These are phyloP conservation scores for Ormyrus thymus DNA, from an alignment of 2,888 invertebrate genomes.

Conservation along the genomic window DNA sequence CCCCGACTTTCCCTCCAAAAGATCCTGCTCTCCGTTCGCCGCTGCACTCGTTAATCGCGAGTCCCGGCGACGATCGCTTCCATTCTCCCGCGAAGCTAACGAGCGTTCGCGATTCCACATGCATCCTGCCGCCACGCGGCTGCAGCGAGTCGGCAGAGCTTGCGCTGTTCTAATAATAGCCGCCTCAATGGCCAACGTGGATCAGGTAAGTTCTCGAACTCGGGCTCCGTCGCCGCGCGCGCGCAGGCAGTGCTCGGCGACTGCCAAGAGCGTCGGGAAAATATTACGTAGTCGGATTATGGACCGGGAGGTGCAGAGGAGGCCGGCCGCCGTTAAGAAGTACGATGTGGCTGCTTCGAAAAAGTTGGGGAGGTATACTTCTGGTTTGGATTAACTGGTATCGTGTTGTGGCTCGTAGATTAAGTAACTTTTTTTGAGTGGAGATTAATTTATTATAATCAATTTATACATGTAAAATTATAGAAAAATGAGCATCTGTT, in stretches of 20 bases:
- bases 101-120: too few species aligned
- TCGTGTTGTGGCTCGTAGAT: too few species aligned
- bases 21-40: too few species aligned
- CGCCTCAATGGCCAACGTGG: constrained; percentile 1
- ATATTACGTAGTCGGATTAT: constrained; percentile 2
- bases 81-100: too few species aligned
- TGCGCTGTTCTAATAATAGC: constrained; percentile 24
- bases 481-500: too few species aligned
- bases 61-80: too few species aligned
- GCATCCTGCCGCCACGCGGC: not conserved
- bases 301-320: constrained; percentile 1
- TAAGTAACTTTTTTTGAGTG: too few species aligned
- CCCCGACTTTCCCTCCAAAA: too few species aligned
- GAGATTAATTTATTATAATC: not conserved
- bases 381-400: too few species aligned
- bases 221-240: too few species aligned
- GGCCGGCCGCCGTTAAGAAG: constrained; percentile 54
- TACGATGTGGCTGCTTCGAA: constrained; percentile 64
- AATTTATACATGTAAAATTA: not conserved
- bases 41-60: too few species aligned
- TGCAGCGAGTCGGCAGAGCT: not conserved
- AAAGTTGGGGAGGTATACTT: constrained; percentile 66
- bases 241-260: too few species aligned
- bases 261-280: not conserved
- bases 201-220: not conserved